Conservation (phyloP, 1,140 invertebrate genomes). For the Bombus ignitus region DNA sequence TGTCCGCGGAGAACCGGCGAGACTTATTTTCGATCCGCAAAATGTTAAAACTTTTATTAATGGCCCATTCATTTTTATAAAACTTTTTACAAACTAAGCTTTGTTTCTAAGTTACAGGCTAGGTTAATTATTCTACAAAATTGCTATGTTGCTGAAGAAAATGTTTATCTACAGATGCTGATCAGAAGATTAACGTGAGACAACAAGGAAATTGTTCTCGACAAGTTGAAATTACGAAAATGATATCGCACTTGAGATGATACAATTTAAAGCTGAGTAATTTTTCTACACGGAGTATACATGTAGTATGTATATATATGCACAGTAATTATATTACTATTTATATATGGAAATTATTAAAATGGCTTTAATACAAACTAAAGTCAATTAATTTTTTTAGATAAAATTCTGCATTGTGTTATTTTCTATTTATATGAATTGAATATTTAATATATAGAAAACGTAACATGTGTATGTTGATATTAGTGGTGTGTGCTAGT, state of each 20-base stretch:
- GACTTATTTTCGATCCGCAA: conserved; percentile 29
- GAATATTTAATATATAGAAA: too few relatives aligned
- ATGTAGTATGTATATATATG: too few relatives aligned
- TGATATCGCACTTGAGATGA: neutral
- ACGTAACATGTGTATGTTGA: neutral
- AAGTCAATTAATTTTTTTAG: too few relatives aligned
- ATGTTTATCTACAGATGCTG: neutral
- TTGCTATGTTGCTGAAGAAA: too few relatives aligned
- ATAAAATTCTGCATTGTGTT: too few relatives aligned
- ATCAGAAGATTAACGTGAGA: neutral
- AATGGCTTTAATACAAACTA: too few relatives aligned
- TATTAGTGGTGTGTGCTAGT: neutral
- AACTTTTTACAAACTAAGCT: neutral
- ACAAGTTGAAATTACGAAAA: neutral
- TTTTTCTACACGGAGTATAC: too few relatives aligned
- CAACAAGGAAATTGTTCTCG: neutral
- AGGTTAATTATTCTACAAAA: neutral
- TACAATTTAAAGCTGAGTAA: neutral
- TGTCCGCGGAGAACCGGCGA: conserved; percentile 36
- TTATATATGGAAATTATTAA: too few relatives aligned
- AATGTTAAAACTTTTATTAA: conserved; percentile 8
- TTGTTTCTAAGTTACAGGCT: neutral
- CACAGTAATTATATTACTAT: too few relatives aligned
- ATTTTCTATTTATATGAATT: too few relatives aligned
- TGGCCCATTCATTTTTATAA: neutral